Evolutionary conservation across 1,140 invertebrate species (phyloP).

Genomic region (Acromyrmex echinatior): DNA sequence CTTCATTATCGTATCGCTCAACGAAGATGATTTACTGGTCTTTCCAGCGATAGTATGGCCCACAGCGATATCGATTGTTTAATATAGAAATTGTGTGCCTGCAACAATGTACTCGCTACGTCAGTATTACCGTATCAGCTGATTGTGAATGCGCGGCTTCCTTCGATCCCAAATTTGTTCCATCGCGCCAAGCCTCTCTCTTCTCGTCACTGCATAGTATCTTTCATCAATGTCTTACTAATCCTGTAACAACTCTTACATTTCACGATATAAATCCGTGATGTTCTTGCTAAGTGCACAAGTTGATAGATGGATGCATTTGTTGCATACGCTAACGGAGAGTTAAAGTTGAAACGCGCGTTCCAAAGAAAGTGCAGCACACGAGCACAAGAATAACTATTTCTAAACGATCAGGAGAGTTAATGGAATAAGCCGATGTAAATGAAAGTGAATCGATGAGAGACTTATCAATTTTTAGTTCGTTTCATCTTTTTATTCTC

Average conservation of each 20-base stretch:
- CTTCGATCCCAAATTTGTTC: constrained; percentile 8
- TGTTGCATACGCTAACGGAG: neutral
- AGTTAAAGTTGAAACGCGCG: constrained; percentile 25
- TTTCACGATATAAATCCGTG: constrained; percentile 23
- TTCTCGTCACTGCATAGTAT: neutral
- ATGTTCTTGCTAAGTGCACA: constrained; percentile 31
- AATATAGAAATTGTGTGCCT: neutral
- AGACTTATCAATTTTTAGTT: constrained; percentile 13
- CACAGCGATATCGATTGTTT: constrained; percentile 1
- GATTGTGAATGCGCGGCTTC: constrained; percentile 3
- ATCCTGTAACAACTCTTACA: constrained; percentile 11
- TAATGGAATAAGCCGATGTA: constrained; percentile 9
- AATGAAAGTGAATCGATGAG: constrained; percentile 29
- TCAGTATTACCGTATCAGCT: neutral
- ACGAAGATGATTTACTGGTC: constrained; percentile 12
- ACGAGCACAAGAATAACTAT: constrained; percentile 15
- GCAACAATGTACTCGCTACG: neutral
- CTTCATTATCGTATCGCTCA: neutral
- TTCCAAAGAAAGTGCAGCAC: constrained; percentile 16
- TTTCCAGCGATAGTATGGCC: neutral
- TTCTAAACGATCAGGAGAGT: constrained; percentile 8
- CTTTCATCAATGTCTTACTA: constrained; percentile 43
- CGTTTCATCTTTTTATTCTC: neutral
- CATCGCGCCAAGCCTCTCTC: neutral
- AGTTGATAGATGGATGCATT: constrained; percentile 39